Conservation (phyloP, 2,113 vertebrate species). For the Chamaea fasciata region DNA sequence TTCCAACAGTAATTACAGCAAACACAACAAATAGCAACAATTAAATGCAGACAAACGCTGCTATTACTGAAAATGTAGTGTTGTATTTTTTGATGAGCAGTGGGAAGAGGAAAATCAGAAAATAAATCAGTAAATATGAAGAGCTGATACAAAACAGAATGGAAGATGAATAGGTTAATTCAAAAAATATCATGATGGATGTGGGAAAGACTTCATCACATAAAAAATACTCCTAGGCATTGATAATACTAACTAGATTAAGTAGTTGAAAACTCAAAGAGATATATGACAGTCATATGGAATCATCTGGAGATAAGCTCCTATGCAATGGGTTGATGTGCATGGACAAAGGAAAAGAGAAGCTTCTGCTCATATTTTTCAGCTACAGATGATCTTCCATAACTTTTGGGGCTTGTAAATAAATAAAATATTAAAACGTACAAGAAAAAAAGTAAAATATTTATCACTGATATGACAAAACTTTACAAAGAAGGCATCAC, state of each 20-base stretch:
- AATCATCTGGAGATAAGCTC: not conserved
- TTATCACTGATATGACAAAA: not conserved
- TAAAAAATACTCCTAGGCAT: not conserved
- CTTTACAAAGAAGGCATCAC: not conserved
- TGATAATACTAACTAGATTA: not conserved
- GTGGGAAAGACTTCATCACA: not conserved
- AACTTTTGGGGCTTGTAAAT: not conserved
- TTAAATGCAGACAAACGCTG: not conserved
- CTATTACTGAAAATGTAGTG: not conserved
- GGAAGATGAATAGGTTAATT: not conserved
- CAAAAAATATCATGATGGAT: not conserved
- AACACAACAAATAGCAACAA: not conserved
- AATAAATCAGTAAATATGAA: not conserved
- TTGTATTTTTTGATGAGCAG: not conserved
- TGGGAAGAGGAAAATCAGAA: not conserved
- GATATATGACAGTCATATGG: not conserved
- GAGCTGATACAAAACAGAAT: not conserved
- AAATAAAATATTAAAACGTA: not conserved
- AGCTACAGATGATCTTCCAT: not conserved
- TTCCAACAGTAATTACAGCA: not conserved
- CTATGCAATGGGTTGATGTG: not conserved
- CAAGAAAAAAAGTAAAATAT: not conserved
- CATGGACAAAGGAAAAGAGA: not conserved
- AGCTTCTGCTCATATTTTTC: not conserved
- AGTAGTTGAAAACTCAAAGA: not conserved